Conservation (phyloP, 2,888 invertebrate species). For the Hypomecis atomaria region DNA sequence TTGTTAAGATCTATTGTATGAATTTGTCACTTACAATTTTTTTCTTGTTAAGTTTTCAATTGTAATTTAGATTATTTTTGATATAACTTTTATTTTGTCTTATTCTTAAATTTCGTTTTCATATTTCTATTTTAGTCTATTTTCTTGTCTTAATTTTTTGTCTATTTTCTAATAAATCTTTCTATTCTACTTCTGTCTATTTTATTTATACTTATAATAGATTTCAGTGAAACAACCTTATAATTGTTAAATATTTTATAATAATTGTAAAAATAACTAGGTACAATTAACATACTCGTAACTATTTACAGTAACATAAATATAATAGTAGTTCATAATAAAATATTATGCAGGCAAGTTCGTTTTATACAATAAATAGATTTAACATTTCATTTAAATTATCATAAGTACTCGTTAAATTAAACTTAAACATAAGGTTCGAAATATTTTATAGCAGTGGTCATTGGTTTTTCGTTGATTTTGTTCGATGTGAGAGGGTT, state of each 20-base stretch:
- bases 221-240: constrained; percentile 46
- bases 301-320: constrained; percentile 78
- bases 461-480: constrained; percentile 83
- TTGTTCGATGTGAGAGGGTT: constrained; percentile 86
- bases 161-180: too few species aligned
- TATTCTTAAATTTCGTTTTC: too few species aligned
- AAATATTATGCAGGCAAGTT: constrained; percentile 82
- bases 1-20: constrained; percentile 5
- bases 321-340: constrained; percentile 63
- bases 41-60: too few species aligned
- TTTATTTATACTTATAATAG: too few species aligned
- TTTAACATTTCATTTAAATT: constrained; percentile 62
- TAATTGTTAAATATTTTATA: constrained; percentile 70
- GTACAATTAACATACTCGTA: constrained; percentile 62
- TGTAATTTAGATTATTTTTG: too few species aligned
- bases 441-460: constrained; percentile 84
- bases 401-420: constrained; percentile 48
- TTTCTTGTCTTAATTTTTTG: too few species aligned
- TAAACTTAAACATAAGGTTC: constrained; percentile 78
- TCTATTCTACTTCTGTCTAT: too few species aligned
- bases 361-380: constrained; percentile 78
- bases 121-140: too few species aligned
- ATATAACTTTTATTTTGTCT: too few species aligned
- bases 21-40: too few species aligned
- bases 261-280: constrained; percentile 67